Evolutionary conservation across 2,797 vertebrate genomes (phyloP).

Genomic region (Coranthus polyacanthus): DNA sequence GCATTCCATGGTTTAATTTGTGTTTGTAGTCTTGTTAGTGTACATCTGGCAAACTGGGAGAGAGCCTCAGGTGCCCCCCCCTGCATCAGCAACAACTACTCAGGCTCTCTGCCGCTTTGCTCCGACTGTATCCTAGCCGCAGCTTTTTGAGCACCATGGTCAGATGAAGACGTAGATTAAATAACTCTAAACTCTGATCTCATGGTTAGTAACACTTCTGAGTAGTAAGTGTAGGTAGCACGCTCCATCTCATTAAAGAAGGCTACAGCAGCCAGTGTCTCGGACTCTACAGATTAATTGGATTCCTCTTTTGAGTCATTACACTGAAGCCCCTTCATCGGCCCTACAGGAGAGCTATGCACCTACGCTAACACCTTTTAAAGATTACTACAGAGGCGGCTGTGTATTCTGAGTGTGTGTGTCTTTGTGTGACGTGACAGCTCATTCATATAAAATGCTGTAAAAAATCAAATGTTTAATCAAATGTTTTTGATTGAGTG

Average conservation of each 20-base stretch:
- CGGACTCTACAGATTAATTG: slow-evolving; percentile 38
- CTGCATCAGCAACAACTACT: slow-evolving; percentile 12
- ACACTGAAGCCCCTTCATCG: slow-evolving; percentile 50
- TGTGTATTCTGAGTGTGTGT: slow-evolving; percentile 35
- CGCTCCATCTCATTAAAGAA: slow-evolving; percentile 12
- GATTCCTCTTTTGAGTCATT: slow-evolving; percentile 43
- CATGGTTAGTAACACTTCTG: slow-evolving; percentile 38
- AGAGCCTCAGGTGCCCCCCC: slow-evolving; percentile 36
- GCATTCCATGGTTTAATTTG: slow-evolving; percentile 79
- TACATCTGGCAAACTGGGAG: slow-evolving; percentile 34
- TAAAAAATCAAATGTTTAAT: slow-evolving; percentile 59
- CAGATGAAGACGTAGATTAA: slow-evolving; percentile 67
- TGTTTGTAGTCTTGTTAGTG: slow-evolving; percentile 57
- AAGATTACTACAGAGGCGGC: slow-evolving; percentile 47
- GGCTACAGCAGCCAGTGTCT: slow-evolving; percentile 17
- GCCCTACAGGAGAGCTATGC: slow-evolving; percentile 43
- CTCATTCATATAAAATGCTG: slow-evolving; percentile 67
- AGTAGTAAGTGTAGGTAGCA: slow-evolving; percentile 34
- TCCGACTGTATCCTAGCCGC: slow-evolving; percentile 20
- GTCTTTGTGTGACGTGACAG: slow-evolving; percentile 54
- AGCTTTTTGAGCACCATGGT: slow-evolving; percentile 38
- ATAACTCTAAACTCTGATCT: slow-evolving; percentile 19
- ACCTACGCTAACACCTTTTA: slow-evolving; percentile 40
- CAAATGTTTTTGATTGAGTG: slow-evolving; percentile 66
- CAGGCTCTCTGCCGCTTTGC: slow-evolving; percentile 41